Evolutionary conservation across 2,888 invertebrate species (phyloP), one percentile per base, ranked within the genome.

Genomic region (Cryptus armator): DNA sequence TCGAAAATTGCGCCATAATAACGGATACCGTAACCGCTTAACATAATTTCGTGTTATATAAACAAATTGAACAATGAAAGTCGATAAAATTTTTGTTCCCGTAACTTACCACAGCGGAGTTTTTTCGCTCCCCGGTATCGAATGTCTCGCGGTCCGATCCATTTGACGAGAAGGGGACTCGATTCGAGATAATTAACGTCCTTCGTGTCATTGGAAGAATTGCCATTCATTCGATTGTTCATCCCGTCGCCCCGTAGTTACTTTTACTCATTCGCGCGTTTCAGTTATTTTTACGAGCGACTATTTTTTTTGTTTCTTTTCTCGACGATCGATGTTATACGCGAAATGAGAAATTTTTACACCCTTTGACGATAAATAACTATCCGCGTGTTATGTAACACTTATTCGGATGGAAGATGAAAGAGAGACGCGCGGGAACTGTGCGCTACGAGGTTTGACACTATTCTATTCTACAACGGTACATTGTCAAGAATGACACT

Each of bases 101-200:
- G 29, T 14, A 12, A 82, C 82, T n/a, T 76, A 82, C 82, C 82
- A 7, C 71, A 82, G 10, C n/a, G 16, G 53, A 5, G 44, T 64
- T 32, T 77, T 44, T 76, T 82, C 43, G 29, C 37, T 82, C 56
- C 66, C 14, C 53, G 12, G 53, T 44, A 56, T 71, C 56, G 62
- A 24, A 12, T n/a, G 16, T 71, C 66, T 56, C 70, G 46, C 37
- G 44, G 53, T 32, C 46, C 10, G 14, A 56, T 66, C 82, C 82
- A 82, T 29, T 82, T 77, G 53, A 32, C 56, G 44, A 77, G 77
- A 19, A 82, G 76, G 16, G 82, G 82, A 53, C 70, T 77, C 1
- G 82, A 44, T 64, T 82, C 82, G 1, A 53, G 19, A 32, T 46
- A 37, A 71, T 12, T 53, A 10, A 53, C 46, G 32, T 77, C 14